Percentiles rank a stretch among this genome's conserved stretches.
Evolutionary conservation across 2,797 vertebrate species (phyloP).

Genomic region (Cossypha caffra): DNA sequence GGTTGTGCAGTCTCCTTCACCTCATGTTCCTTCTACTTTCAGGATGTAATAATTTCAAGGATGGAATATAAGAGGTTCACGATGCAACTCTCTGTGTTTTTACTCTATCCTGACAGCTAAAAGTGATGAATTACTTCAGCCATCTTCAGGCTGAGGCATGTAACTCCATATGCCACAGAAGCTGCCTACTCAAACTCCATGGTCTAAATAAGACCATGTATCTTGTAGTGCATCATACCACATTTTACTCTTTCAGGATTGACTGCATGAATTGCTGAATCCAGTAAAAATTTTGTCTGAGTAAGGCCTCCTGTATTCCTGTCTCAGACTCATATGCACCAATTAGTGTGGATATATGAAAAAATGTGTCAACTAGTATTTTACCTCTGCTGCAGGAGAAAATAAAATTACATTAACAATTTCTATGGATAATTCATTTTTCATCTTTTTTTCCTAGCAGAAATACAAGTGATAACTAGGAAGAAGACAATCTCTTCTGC

Average conservation of each 20-base stretch:
- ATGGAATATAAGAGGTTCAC: neutral
- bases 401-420: neutral
- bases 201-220: neutral
- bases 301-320: neutral
- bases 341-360: neutral
- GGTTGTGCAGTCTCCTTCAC: neutral
- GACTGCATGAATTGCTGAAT: neutral
- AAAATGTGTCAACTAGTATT: neutral
- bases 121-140: neutral
- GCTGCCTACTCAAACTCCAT: neutral
- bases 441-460: neutral
- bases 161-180: neutral
- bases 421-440: conserved; percentile 19
- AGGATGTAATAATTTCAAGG: neutral
- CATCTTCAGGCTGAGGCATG: neutral
- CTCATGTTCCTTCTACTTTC: neutral
- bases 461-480: neutral
- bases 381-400: neutral
- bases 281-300: neutral
- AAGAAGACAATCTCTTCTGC: neutral
- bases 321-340: neutral
- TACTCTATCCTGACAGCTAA: neutral
- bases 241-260: neutral
- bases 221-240: neutral
- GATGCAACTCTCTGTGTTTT: neutral